Evolutionary conservation across 2,797 vertebrate species (phyloP).

Genomic region (Pangasius djambal): DNA sequence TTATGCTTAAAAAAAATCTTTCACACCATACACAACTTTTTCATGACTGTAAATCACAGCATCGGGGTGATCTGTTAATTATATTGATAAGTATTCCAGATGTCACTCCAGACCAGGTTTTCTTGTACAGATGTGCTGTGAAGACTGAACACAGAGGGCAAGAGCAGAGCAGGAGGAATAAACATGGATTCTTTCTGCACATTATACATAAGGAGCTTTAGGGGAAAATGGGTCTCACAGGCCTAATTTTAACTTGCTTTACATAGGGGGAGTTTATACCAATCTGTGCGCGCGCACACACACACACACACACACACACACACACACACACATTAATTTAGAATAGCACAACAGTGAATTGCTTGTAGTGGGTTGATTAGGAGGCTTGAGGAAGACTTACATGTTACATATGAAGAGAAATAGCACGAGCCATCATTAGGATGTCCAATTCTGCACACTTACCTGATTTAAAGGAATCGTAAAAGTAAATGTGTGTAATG

Average conservation of each 20-base stretch:
- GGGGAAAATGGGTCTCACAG: neutral
- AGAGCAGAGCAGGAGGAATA: neutral
- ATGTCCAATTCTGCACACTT: neutral
- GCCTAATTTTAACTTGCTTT: constrained; percentile 4
- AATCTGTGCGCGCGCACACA: neutral
- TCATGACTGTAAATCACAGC: neutral
- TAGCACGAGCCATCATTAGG: neutral
- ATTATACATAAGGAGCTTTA: neutral
- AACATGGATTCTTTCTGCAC: neutral
- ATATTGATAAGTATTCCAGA: neutral
- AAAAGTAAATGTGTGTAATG: neutral
- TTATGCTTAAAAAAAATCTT: neutral
- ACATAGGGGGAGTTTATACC: neutral
- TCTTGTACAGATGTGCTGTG: neutral
- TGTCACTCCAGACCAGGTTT: neutral
- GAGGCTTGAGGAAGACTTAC: neutral
- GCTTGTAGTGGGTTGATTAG: neutral
- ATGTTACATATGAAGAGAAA: neutral
- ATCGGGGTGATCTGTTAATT: neutral
- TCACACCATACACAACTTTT: neutral
- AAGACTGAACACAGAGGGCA: neutral
- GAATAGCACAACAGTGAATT: neutral
- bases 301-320: constrained; percentile 1
- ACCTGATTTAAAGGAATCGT: neutral
- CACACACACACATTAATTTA: neutral